A percentile compares a stretch with the other conserved stretches of the same genome.
phyloP scores from a whole-genome alignment of 1,140 invertebrate species.

The Maconellicoccus hirsutus region DNA sequence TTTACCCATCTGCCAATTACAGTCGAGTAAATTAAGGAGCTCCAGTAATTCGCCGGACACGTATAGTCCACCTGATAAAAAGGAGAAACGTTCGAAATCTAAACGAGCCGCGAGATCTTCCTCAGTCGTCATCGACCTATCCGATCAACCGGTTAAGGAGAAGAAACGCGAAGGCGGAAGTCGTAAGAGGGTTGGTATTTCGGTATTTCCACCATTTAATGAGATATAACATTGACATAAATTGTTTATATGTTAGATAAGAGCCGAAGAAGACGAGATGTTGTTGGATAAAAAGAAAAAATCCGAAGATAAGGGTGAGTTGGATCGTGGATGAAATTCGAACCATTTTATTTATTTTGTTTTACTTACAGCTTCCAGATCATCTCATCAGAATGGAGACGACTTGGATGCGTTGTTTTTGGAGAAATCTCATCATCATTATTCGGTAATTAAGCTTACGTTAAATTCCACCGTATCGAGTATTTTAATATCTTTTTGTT shows the following conservation, averaged over 20 bases:
- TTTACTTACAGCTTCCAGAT: slow-evolving; percentile 10
- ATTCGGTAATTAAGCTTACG: not conserved
- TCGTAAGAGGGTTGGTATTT: not conserved
- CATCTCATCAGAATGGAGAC: slow-evolving; percentile 10
- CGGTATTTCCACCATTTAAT: not conserved
- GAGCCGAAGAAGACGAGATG: not conserved
- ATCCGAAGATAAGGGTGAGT: not conserved
- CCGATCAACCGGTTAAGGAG: not conserved
- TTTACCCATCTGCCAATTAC: slow-evolving; percentile 1
- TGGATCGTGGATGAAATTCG: not conserved
- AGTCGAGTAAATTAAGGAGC: slow-evolving; percentile 6
- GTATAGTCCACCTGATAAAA: not conserved
- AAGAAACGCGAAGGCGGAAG: slow-evolving; percentile 2
- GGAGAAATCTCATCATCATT: slow-evolving; percentile 12
- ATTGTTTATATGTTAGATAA: not conserved
- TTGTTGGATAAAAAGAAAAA: slow-evolving; percentile 9
- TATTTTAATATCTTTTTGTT: not conserved
- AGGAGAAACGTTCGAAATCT: slow-evolving; percentile 15
- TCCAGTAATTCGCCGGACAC: slow-evolving; percentile 12
- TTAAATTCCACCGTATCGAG: too few species aligned
- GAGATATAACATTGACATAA: not conserved
- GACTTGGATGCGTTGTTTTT: not conserved
- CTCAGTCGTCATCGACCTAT: not conserved
- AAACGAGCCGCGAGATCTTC: not conserved
- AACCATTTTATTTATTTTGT: too few species aligned